Conservation (phyloP, 2,888 invertebrate species). For the Lasiommata megera region DNA sequence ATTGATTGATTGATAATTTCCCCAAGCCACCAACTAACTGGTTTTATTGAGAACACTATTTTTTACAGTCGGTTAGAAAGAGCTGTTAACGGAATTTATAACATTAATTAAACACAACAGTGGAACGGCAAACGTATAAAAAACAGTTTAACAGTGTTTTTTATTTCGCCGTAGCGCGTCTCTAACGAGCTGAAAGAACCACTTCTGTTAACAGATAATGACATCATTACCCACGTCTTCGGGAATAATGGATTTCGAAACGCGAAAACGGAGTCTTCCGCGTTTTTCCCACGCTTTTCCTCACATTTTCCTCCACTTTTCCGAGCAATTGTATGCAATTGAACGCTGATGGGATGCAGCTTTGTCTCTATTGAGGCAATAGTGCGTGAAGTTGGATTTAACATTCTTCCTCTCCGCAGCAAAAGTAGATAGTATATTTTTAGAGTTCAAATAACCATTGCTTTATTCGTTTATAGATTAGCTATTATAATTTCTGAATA, state of each 20-base stretch:
- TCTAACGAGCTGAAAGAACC: conserved; percentile 2
- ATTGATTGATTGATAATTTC: too few relatives aligned
- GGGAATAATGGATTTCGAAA: conserved; percentile 16
- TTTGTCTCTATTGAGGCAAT: conserved; percentile 6
- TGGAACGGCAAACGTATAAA: too few relatives aligned
- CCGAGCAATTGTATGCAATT: conserved; percentile 27
- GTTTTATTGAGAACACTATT: too few relatives aligned
- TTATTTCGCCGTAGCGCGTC: background rate
- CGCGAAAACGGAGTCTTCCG: conserved; percentile 20
- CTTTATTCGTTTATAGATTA: background rate
- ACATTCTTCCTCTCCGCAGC: background rate
- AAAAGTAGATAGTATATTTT: background rate
- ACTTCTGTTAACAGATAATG: conserved; percentile 17
- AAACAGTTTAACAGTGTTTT: background rate
- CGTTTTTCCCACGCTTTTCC: conserved; percentile 7
- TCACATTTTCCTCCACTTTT: conserved; percentile 16
- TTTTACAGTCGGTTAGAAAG: too few relatives aligned
- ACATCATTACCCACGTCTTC: conserved; percentile 19
- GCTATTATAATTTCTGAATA: too few relatives aligned
- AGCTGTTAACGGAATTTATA: too few relatives aligned
- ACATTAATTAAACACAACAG: too few relatives aligned
- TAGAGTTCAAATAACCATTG: background rate
- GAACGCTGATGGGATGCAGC: conserved; percentile 18
- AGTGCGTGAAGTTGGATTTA: conserved; percentile 11
- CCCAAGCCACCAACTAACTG: too few relatives aligned